Conservation (phyloP, 2,113 vertebrate genomes). For the Petromus typicus region DNA sequence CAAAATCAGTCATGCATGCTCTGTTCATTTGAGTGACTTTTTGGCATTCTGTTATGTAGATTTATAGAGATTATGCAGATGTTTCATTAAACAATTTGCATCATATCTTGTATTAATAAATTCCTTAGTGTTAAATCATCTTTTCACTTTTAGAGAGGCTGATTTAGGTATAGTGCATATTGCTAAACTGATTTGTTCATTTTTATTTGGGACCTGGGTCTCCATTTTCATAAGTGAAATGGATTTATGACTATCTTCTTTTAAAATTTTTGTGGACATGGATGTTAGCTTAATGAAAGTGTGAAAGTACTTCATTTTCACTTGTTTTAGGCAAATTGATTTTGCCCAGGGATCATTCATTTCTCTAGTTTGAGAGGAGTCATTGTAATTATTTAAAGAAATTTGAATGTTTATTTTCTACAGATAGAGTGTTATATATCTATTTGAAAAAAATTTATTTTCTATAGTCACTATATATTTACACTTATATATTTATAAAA, state of each 20-base stretch:
- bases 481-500: not conserved
- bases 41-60: not conserved
- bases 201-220: not conserved
- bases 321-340: not conserved
- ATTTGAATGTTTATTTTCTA: not conserved
- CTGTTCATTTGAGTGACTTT: not conserved
- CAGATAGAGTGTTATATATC: not conserved
- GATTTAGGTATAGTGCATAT: not conserved
- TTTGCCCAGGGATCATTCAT: conserved; percentile 4
- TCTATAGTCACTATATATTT: not conserved
- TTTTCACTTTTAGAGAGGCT: not conserved
- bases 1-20: not conserved
- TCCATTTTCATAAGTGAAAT: conserved; percentile 32
- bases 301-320: not conserved
- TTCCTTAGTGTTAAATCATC: not conserved
- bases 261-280: not conserved
- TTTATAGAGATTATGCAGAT: not conserved
- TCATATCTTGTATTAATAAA: not conserved
- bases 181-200: not conserved
- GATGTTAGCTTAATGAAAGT: conserved; percentile 10
- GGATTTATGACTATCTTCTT: not conserved
- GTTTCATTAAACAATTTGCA: not conserved
- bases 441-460: not conserved
- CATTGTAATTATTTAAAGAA: conserved; percentile 22
- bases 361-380: not conserved